Evolutionary conservation across 1,140 invertebrate genomes (phyloP), one percentile per base, ranked within the genome.

Genomic region (Pseudomyrmex cubaensis): DNA sequence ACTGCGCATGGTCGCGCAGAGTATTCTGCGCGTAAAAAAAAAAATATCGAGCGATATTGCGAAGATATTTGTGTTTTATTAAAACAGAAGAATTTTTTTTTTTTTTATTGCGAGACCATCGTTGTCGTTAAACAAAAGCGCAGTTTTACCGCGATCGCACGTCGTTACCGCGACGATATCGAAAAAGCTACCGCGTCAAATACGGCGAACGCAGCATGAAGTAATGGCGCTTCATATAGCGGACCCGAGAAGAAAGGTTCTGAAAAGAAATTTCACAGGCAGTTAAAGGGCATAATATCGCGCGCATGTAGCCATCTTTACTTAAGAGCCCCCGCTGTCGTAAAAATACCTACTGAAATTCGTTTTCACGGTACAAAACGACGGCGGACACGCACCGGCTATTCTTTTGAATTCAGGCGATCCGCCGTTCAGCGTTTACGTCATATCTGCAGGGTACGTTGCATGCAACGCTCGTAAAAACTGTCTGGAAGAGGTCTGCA

Each of bases 381-480:
- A 56, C 35, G 69, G 59, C 72, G 61, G 70, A 75, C 78, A 82
- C 78, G 78, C 78, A 82, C 78, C 57, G 78, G 78, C 78, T 56
- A 75, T 83, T 66, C 82, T 57, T 83, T 84, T 61, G 83, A 84
- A 84, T 84, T 80, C 83, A 70, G 66, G 25, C 64, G 83, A 84
- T 84, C 76, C 64, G 76, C 74, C 76, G 63, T 84, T 64, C 70
- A 44, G 50, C 69, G 76, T 52, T 61, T 57, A 59, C 46, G 22
- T 56, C 70, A 54, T 52, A 54, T 57, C 52, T 57, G 59, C 70
- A 48, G 69, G 69, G 46, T 80, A 77, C 20, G 76, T 59, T 62
- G 66, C 76, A 77, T 82, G 72, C 83, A 15, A 67, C 69, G 67
- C 77, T 83, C 84, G 78, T 88, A 85, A 88, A 88, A 88, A 74